phyloP scores from a whole-genome alignment of 2,888 invertebrate genomes.

The Myathropa florea region DNA sequence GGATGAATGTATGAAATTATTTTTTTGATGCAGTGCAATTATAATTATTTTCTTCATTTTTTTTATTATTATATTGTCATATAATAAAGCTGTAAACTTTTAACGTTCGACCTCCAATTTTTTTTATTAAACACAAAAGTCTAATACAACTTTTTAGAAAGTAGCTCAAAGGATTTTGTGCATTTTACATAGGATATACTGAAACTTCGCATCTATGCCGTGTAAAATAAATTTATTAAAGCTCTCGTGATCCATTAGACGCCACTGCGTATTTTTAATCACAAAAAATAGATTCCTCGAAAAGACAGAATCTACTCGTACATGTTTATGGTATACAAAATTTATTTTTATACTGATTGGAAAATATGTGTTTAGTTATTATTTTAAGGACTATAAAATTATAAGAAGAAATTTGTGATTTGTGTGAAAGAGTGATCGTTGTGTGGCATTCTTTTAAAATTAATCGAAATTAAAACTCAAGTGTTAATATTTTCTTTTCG shows the following conservation, averaged over 20 bases:
- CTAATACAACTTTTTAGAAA: constrained; percentile 60
- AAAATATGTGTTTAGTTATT: not conserved
- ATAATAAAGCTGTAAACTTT: not conserved
- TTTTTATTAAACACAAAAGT: constrained; percentile 63
- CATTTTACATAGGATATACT: constrained; percentile 45
- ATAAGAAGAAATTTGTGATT: not conserved
- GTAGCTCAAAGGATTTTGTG: not conserved
- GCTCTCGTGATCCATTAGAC: constrained; percentile 71
- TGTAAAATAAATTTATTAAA: constrained; percentile 72
- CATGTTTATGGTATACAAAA: not conserved
- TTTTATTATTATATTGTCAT: too few species aligned
- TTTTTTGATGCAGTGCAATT: too few species aligned
- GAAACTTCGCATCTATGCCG: constrained; percentile 31
- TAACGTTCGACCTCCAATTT: constrained; percentile 49
- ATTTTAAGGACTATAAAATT: not conserved
- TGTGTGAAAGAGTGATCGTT: too few species aligned
- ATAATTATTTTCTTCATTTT: too few species aligned
- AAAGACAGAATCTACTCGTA: not conserved
- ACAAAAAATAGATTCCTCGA: not conserved
- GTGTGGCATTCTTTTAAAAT: not conserved
- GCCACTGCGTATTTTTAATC: constrained; percentile 5
- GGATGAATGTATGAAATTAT: too few species aligned
- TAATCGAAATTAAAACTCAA: not conserved
- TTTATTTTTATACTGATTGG: too few species aligned
- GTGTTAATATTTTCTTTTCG: not conserved